phyloP scores from a whole-genome alignment of 2,113 vertebrate genomes.

The Apaloderma vittatum region DNA sequence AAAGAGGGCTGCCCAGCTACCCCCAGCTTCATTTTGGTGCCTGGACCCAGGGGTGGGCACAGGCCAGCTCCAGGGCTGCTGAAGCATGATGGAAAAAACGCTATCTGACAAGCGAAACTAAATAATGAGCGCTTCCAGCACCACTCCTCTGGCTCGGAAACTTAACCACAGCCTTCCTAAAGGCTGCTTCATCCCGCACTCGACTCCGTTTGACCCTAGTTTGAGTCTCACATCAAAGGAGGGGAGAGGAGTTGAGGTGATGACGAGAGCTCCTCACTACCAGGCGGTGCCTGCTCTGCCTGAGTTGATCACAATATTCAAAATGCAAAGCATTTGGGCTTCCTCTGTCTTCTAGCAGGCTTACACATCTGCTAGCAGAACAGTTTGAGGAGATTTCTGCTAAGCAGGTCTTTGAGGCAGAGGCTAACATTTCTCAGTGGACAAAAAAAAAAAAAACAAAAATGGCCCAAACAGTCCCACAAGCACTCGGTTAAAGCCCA shows the following conservation, averaged over 20 bases:
- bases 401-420: neutral
- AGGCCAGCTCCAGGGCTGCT: neutral
- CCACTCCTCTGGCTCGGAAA: neutral
- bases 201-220: neutral
- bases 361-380: neutral
- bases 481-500: neutral
- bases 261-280: neutral
- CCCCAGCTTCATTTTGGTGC: neutral
- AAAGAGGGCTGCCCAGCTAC: neutral
- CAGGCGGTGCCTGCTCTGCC: neutral
- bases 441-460: neutral
- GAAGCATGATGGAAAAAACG: constrained; percentile 8
- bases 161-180: neutral
- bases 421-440: neutral
- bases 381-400: neutral
- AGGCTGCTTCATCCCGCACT: neutral
- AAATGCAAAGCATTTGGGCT: neutral
- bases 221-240: neutral
- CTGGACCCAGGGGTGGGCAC: rapidly evolving
- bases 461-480: rapidly evolving
- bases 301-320: neutral
- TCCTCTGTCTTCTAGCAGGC: neutral
- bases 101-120: constrained; percentile 12
- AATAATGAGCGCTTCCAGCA: neutral
- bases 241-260: neutral